A percentile compares a stretch with the other conserved stretches of the same genome.
Conservation (phyloP, 2,888 invertebrate genomes). For the Ernsta delagoae region DNA sequence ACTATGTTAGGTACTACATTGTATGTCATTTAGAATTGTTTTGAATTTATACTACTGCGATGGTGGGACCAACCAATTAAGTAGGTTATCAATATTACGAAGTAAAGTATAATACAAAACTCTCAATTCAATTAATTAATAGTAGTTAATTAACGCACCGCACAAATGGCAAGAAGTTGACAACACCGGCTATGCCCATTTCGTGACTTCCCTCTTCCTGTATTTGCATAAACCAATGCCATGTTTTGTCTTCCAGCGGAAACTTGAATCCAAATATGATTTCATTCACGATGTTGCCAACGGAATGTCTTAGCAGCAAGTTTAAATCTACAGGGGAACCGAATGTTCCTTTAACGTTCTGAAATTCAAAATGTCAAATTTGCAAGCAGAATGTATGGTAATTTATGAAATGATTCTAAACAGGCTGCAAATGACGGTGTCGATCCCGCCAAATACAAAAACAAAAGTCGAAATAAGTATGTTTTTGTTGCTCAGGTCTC, state of each 20-base stretch:
- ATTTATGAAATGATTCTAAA: conserved; percentile 38
- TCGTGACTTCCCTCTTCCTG: conserved; percentile 94
- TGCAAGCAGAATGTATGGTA: conserved; percentile 34
- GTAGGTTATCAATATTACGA: too few relatives aligned
- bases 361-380: conserved; percentile 46
- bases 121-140: not conserved
- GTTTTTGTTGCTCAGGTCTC: conserved; percentile 48
- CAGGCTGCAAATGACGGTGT: conserved; percentile 37
- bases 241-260: conserved; percentile 88
- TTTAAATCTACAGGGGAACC: conserved; percentile 76
- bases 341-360: conserved; percentile 61
- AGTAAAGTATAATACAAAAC: too few relatives aligned
- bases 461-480: conserved; percentile 49
- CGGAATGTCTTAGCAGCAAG: conserved; percentile 86
- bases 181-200: conserved; percentile 92
- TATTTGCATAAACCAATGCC: conserved; percentile 90
- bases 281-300: conserved; percentile 91
- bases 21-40: too few relatives aligned
- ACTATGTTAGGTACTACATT: too few relatives aligned
- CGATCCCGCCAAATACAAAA: conserved; percentile 45
- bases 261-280: conserved; percentile 92
- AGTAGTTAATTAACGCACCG: conserved; percentile 74
- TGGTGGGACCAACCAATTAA: too few relatives aligned
- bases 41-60: too few relatives aligned
- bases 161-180: conserved; percentile 93